A percentile compares a stretch with the other conserved stretches of the same genome.
phyloP scores from a whole-genome alignment of 2,113 vertebrate species.

The Sciurus niger region DNA sequence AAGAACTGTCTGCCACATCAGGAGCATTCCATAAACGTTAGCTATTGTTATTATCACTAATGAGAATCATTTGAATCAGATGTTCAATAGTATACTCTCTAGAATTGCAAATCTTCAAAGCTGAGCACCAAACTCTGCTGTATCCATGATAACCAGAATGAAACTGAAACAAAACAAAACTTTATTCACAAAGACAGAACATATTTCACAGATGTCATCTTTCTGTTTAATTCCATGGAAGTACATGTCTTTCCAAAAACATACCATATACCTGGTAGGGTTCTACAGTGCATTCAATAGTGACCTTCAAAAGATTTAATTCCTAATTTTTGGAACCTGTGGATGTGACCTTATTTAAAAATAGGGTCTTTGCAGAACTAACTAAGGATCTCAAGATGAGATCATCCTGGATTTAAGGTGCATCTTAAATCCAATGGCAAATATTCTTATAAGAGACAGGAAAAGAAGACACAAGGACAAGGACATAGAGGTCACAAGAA shows the following conservation, averaged over 20 bases:
- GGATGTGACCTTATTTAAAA: not conserved
- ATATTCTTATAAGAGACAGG: not conserved
- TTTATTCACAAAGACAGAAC: conserved; percentile 14
- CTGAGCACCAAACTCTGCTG: not conserved
- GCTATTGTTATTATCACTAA: not conserved
- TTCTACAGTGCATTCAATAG: not conserved
- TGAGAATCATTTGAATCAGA: not conserved
- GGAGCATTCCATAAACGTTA: not conserved
- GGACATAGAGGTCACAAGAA: not conserved
- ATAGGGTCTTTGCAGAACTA: not conserved
- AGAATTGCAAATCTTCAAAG: not conserved
- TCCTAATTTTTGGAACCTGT: not conserved
- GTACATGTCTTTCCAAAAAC: not conserved
- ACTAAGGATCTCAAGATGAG: not conserved
- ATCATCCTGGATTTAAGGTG: not conserved
- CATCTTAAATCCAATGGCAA: not conserved
- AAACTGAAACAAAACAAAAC: conserved; percentile 19
- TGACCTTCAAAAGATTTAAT: not conserved
- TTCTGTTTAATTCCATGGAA: not conserved
- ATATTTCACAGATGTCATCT: not conserved
- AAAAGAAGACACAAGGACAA: not conserved
- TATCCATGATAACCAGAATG: not conserved
- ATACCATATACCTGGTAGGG: not conserved
- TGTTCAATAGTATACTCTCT: not conserved
- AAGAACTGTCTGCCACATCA: not conserved